Percentiles rank a stretch among this genome's conserved stretches.
phyloP scores from a whole-genome alignment of 2,888 invertebrate species.

The Ichneumon xanthorius region DNA sequence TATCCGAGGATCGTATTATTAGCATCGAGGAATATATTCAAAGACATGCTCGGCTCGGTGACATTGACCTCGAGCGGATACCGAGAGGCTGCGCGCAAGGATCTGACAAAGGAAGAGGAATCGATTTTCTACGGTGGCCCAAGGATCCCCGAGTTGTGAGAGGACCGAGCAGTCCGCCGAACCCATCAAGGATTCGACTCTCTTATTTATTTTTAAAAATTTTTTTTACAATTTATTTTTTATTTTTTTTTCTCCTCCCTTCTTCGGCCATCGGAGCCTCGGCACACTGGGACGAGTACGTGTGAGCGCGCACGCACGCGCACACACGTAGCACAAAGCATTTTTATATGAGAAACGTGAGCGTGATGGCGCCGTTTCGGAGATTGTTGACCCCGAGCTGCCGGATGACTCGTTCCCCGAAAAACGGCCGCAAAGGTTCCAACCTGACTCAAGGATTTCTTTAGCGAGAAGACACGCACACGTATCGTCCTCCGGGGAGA shows the following conservation, averaged over 20 bases:
- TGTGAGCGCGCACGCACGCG: slow-evolving; percentile 17
- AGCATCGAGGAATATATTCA: slow-evolving; percentile 1
- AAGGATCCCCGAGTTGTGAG: slow-evolving; percentile 60
- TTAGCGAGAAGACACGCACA: slow-evolving; percentile 51
- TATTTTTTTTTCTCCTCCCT: no score
- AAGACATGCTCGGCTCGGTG: slow-evolving; percentile 17
- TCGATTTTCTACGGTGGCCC: slow-evolving; percentile 39
- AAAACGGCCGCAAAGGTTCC: slow-evolving; percentile 59
- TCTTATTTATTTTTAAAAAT: slow-evolving; percentile 28
- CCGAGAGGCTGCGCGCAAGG: slow-evolving; percentile 2
- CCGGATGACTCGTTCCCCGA: slow-evolving; percentile 68
- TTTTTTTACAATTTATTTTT: background rate
- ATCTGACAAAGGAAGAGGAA: slow-evolving; percentile 24
- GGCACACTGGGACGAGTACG: no score
- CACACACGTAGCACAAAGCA: background rate
- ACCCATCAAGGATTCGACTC: slow-evolving; percentile 42
- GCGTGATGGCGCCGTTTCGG: slow-evolving; percentile 70
- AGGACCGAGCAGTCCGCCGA: slow-evolving; percentile 46
- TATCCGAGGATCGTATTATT: slow-evolving; percentile 13
- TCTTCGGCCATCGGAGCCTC: no score
- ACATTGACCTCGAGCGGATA: slow-evolving; percentile 56
- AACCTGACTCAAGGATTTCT: slow-evolving; percentile 71
- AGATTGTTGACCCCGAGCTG: slow-evolving; percentile 74
- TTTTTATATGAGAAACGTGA: slow-evolving; percentile 32
- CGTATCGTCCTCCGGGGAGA: slow-evolving; percentile 22